These are phyloP conservation scores for Papilio dardanus DNA, from an alignment of 1,140 invertebrate genomes.

Conservation along the genomic window DNA sequence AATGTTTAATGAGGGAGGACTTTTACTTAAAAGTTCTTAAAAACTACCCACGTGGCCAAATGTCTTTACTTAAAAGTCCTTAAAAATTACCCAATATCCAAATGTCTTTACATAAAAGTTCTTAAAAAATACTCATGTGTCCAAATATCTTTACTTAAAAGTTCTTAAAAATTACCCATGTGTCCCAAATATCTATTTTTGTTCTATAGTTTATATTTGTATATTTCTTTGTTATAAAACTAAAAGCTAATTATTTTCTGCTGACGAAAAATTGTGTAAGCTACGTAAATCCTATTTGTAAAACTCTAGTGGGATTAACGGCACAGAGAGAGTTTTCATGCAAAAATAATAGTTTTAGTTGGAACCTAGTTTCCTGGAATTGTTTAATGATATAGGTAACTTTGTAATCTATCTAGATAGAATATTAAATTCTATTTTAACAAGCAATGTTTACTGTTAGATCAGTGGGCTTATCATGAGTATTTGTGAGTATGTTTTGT, in stretches of 20 bases:
- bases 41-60: no score
- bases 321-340: not conserved
- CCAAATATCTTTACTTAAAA: no score
- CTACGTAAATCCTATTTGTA: not conserved
- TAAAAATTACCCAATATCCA: no score
- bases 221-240: not conserved
- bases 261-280: not conserved
- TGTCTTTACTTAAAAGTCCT: no score
- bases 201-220: not conserved
- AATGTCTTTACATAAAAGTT: no score
- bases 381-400: constrained; percentile 14
- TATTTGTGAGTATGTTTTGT: no score
- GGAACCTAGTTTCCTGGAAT: constrained; percentile 5
- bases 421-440: not conserved
- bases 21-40: no score
- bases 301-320: constrained; percentile 12
- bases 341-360: constrained; percentile 23
- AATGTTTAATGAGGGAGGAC: no score
- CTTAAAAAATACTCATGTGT: no score
- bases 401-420: not conserved
- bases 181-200: no score
- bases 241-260: not conserved
- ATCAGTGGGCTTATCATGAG: no score
- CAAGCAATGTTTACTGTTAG: not conserved
- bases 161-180: no score